Evolutionary conservation across 2,113 vertebrate species (phyloP), one percentile per base, ranked within the genome.

Genomic region (Tretioscincus oriximinensis): DNA sequence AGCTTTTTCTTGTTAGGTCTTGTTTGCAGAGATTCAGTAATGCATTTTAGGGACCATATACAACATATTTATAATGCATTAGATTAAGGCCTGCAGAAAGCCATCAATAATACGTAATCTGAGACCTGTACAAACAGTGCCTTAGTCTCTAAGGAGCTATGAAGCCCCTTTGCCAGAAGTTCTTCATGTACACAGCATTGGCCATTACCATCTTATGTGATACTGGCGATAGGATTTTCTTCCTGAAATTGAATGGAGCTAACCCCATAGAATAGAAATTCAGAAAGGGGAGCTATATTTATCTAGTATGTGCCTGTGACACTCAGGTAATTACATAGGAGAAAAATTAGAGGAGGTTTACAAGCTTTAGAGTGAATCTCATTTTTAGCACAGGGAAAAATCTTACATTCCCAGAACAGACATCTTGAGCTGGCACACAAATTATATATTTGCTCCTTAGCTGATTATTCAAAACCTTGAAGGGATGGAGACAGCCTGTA

Each of bases 341-440:
- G 76, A 26, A 47, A 73, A 63, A 72, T 49, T 29, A 26, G 8
- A 31, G 9, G 9, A 21, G 18, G 7, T 73, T 31, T 73, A 12
- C n/a, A 64, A 35, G 41, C 60, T 73, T 73, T 9, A 2, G 26
- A 65, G 58, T 64, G n/a, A 67, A 74, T 66, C 31, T 28, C 26
- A 71, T 79, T 79, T 58, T 35, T 16, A n/a, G 51, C 51, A 28
- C 20, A 51, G 61, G 77, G 47, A 69, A 73, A 58, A 73, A 81
- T 54, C 47, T 18, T 31, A 31, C 26, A 54, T 51, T 16, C 16
- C 31, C 28, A 22, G 49, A 31, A 54, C n/a, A 29, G 11, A 54
- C 22, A 20, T 54, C 47, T 54, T 11, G 12, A n/a, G 8, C 9
- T 8, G 49, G 29, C 49, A 58, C 9, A 67, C 20, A 14, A 58